These are phyloP conservation scores for Drosophila putrida DNA, from an alignment of 2,888 invertebrate species.

Conservation along the genomic window DNA sequence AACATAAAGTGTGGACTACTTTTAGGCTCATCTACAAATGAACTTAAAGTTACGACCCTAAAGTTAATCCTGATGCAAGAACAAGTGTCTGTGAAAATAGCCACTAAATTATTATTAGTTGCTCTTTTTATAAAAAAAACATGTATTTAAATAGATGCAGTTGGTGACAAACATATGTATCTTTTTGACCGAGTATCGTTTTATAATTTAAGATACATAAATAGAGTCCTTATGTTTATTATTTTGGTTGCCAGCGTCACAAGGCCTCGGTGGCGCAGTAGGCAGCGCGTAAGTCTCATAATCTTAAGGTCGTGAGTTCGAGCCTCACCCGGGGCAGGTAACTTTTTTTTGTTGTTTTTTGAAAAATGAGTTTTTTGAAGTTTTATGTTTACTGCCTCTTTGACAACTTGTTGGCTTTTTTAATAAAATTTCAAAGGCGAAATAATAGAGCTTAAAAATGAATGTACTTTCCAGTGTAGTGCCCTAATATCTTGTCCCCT, in stretches of 20 bases:
- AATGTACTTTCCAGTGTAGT: background rate
- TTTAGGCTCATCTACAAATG: conserved; percentile 2
- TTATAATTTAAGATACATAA: background rate
- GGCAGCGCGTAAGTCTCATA: conserved; percentile 86
- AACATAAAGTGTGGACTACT: background rate
- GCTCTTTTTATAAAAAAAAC: background rate
- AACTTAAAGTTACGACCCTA: background rate
- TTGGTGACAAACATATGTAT: background rate
- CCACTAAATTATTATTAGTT: background rate
- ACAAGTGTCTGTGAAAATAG: background rate
- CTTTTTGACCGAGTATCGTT: too few species aligned
- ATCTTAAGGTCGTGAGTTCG: conserved; percentile 86
- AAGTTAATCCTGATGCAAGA: background rate
- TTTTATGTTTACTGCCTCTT: background rate
- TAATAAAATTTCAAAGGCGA: background rate
- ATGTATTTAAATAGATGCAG: background rate
- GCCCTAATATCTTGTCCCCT: too few species aligned
- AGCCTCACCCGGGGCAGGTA: conserved; percentile 84
- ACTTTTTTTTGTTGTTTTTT: conserved; percentile 22
- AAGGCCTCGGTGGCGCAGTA: conserved; percentile 85
- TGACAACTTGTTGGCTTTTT: background rate
- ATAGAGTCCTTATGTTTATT: conserved; percentile 5
- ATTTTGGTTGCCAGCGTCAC: conserved; percentile 33
- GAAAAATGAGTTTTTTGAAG: background rate
- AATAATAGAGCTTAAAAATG: background rate